A percentile compares a stretch with the other conserved stretches of the same genome.
These are phyloP conservation scores for Neoscelio sp. DNA, from an alignment of 2,888 invertebrate species.

Conservation along the genomic window DNA sequence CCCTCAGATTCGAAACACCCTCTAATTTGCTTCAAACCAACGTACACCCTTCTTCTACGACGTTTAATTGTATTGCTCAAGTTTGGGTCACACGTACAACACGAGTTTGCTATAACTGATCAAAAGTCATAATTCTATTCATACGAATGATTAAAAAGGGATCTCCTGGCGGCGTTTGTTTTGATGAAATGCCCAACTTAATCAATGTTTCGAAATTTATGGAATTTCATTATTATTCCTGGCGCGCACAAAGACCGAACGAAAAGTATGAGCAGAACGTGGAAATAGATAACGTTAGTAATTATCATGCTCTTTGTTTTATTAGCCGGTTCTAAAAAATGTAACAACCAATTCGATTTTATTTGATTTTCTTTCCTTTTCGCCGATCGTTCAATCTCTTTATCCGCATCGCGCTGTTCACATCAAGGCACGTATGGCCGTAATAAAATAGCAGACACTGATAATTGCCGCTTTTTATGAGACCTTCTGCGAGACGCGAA, in stretches of 20 bases:
- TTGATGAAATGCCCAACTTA: constrained; percentile 25
- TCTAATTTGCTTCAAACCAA: constrained; percentile 80
- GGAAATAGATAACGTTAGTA: constrained; percentile 38
- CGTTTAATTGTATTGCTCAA: constrained; percentile 64
- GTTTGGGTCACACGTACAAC: constrained; percentile 68
- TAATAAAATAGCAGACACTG: constrained; percentile 79
- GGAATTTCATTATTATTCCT: constrained; percentile 39
- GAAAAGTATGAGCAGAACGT: constrained; percentile 39
- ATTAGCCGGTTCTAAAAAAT: constrained; percentile 53
- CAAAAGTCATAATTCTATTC: constrained; percentile 62
- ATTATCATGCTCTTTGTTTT: constrained; percentile 59
- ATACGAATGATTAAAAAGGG: constrained; percentile 61
- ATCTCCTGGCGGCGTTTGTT: constrained; percentile 25
- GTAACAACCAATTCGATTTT: constrained; percentile 62
- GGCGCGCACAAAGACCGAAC: constrained; percentile 32
- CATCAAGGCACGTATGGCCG: constrained; percentile 70
- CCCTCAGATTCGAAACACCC: constrained; percentile 79
- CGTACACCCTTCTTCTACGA: constrained; percentile 71
- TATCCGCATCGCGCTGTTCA: constrained; percentile 58
- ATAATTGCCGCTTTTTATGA: constrained; percentile 80
- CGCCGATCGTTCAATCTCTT: constrained; percentile 64
- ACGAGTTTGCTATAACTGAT: constrained; percentile 53
- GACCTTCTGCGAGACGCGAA: constrained; percentile 68
- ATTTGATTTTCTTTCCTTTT: constrained; percentile 57
- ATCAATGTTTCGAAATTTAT: constrained; percentile 44